Evolutionary conservation across 2,797 vertebrate genomes (phyloP), one percentile per base, ranked within the genome.

Genomic region (Hemibagrus guttatus): DNA sequence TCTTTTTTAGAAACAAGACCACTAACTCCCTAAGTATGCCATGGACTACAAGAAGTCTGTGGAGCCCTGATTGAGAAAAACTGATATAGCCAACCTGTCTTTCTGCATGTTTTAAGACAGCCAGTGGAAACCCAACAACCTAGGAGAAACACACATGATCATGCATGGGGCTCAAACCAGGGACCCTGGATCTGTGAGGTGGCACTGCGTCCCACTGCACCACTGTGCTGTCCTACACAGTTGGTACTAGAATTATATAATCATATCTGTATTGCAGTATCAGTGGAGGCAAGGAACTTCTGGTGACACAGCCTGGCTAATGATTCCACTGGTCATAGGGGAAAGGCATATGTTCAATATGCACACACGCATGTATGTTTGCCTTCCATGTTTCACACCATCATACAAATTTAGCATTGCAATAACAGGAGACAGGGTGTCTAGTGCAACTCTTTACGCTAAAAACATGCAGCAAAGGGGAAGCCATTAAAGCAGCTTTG

Each of bases 381-480:
- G 46, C 56, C 56, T 75, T 82, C 64, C n/a, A 61, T 17, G 61
- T 46, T 58, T 46, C 56, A 59, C 85, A 26, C 35, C 35, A 1
- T 61, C 35, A 81, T 88, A 87, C 81, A 66, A 23, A 84, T 83
- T 85, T 84, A 89, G 87, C 85, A 78, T 68, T 87, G 86, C 81
- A 83, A 83, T 92, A 92, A 91, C 88, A 91, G 94, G 92, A 94
- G 91, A 92, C 90, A 7, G 88, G 85, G 91, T 94, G 94, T 96
- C 94, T 95, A 91, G 89, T 94, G 42, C 91, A 94, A 89, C 90
- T 92, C 93, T 94, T 92, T 84, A 76, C 91, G 93, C 92, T 92
- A 85, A 85, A 91, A 93, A 92, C 90, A 90, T 68, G 86, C 91
- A 89, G 91, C 91, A 88, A 87, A 86, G 90, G 89, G 92, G 92